Evolutionary conservation across 2,888 invertebrate species (phyloP), one percentile per base, ranked within the genome.

Genomic region (Chironomus tentans): DNA sequence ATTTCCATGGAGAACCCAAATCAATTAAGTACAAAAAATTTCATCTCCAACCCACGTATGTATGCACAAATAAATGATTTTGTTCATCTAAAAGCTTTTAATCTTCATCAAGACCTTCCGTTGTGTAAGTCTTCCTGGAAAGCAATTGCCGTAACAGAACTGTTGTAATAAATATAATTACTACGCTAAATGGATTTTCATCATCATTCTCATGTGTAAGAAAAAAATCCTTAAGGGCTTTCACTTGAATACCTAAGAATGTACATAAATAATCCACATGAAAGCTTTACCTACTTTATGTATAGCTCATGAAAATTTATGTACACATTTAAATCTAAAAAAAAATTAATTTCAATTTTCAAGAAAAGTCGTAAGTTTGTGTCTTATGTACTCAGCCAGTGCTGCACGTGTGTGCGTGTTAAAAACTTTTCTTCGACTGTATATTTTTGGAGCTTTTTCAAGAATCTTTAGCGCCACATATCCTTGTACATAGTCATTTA

Each of bases 361-460:
- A 38, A 38, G 38, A 38, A 38, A 56, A 56, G 56, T 13, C 28
- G 22, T 56, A 50, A 56, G 24, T 47, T 70, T 71, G 71, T 71
- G 15, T 71, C 15, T 18, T 56, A 18, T 50, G 4, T 6, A 50
- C n/a, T n/a, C n/a, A 50, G 50, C 10, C 38, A 38, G 7, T 10
- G 1, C 38, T 56, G n/a, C 18, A n/a, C 4, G 56, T 56, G 56
- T 38, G 38, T 38, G 10, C 18, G 70, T 70, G 70, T 70, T 70
- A 70, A 70, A 18, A 62, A 13, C 15, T 70, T 70, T 70, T 38
- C 38, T 10, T 38, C 38, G 4, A 38, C 38, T 38, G 38, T 38
- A 38, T 38, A 24, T 48, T 50, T 72, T 72, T 50, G 61, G 74
- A 74, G 74, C 73, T 74, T 74, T 74, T 74, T 65, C 65, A 65